A percentile compares a stretch with the other conserved stretches of the same genome.
Conservation (phyloP, 2,888 invertebrate genomes). For the Mythimna impura region DNA sequence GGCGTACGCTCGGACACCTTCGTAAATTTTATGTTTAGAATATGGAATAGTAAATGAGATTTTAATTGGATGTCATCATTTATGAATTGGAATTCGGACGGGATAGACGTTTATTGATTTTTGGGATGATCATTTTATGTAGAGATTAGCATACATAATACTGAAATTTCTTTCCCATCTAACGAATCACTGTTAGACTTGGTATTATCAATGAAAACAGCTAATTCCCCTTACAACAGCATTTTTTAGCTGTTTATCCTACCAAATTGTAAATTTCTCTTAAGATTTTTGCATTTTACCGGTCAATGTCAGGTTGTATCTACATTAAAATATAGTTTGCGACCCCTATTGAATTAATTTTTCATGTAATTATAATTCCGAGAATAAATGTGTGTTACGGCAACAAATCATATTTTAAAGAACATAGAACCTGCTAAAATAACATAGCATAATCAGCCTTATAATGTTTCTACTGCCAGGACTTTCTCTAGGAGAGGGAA, state of each 20-base stretch:
- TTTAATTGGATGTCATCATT: constrained; percentile 58
- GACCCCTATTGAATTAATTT: too few species aligned
- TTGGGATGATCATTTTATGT: constrained; percentile 21
- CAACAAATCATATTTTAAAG: too few species aligned
- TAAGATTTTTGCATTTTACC: too few species aligned
- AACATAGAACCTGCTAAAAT: too few species aligned
- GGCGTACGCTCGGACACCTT: constrained; percentile 55
- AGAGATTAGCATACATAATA: not conserved
- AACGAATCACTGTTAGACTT: not conserved
- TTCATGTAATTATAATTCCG: too few species aligned
- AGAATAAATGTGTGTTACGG: too few species aligned
- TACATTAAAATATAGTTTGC: too few species aligned
- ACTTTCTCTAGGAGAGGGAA: too few species aligned
- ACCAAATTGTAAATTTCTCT: not conserved
- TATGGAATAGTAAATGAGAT: constrained; percentile 47
- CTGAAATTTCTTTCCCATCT: constrained; percentile 1
- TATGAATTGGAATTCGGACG: constrained; percentile 27
- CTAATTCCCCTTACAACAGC: not conserved
- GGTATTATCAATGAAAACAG: not conserved
- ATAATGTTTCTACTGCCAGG: too few species aligned
- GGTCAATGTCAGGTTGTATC: too few species aligned
- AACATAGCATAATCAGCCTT: too few species aligned
- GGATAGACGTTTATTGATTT: constrained; percentile 27
- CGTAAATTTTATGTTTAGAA: constrained; percentile 60
- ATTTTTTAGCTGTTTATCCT: not conserved